phyloP scores from a whole-genome alignment of 2,113 vertebrate genomes.

The Bubalus kerabau region DNA sequence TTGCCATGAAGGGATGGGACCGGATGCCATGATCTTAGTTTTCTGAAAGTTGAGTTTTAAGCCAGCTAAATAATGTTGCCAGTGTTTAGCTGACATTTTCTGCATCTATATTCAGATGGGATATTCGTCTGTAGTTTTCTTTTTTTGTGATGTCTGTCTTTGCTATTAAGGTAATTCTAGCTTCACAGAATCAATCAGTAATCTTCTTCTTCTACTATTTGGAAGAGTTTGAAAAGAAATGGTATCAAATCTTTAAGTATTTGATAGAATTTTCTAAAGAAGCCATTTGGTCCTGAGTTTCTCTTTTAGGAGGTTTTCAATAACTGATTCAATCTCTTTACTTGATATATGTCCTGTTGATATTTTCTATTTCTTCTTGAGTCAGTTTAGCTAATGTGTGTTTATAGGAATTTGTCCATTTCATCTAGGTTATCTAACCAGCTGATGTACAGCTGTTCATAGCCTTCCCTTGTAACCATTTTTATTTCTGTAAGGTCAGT shows the following conservation, averaged over 20 bases:
- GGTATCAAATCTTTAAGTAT: not conserved
- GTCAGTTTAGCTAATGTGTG: not conserved
- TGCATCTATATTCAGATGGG: not conserved
- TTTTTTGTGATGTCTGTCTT: not conserved
- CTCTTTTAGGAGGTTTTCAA: not conserved
- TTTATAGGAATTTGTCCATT: not conserved
- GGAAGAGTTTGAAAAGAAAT: not conserved
- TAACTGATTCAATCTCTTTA: not conserved
- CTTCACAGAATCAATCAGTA: not conserved
- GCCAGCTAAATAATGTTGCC: not conserved
- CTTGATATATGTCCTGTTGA: not conserved
- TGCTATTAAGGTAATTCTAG: not conserved
- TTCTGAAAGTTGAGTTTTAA: not conserved
- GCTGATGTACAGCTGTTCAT: not conserved
- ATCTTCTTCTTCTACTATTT: not conserved
- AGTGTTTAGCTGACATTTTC: not conserved
- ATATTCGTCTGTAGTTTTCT: not conserved
- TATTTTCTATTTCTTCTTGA: conserved; percentile 18
- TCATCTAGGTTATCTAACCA: not conserved
- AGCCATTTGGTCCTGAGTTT: not conserved
- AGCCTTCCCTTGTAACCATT: not conserved
- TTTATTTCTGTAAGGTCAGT: not conserved
- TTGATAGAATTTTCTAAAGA: not conserved
- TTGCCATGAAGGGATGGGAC: not conserved
- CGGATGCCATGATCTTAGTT: not conserved